Percentiles rank a stretch among this genome's conserved stretches.
Conservation (phyloP, 1,140 invertebrate genomes). For the Stegodyphus dumicola region DNA sequence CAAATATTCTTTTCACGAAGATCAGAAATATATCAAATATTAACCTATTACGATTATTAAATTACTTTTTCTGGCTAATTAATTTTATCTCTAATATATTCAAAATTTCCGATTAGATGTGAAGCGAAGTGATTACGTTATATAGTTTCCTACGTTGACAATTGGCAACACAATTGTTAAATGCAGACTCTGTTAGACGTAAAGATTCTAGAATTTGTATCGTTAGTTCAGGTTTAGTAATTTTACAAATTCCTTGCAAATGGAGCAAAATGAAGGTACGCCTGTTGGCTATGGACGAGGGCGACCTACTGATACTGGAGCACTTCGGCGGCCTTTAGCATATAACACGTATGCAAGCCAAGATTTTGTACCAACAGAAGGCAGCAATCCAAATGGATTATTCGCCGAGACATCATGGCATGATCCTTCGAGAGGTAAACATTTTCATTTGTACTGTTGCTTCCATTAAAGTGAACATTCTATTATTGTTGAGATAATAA, state of each 20-base stretch:
- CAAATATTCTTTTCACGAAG: too few species aligned
- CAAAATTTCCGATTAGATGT: not conserved
- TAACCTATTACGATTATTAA: too few species aligned
- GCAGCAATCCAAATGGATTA: conserved; percentile 52
- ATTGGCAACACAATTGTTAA: conserved; percentile 51
- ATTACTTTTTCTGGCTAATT: too few species aligned
- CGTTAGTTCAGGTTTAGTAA: conserved; percentile 20
- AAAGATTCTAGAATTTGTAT: conserved; percentile 38
- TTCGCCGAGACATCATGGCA: conserved; percentile 43
- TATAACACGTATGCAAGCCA: conserved; percentile 55
- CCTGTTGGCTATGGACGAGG: conserved; percentile 48
- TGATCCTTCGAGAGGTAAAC: conserved; percentile 29
- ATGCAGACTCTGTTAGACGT: conserved; percentile 51
- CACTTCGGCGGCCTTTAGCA: conserved; percentile 41
- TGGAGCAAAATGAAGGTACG: conserved; percentile 55
- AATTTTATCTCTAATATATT: not conserved
- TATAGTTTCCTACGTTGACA: conserved; percentile 11
- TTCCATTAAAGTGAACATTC: too few species aligned
- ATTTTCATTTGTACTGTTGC: not conserved
- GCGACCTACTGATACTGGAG: conserved; percentile 16
- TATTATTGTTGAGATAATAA: too few species aligned
- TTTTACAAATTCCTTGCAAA: conserved; percentile 31
- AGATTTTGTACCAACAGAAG: conserved; percentile 58
- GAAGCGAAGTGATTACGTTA: conserved; percentile 25
- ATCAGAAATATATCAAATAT: too few species aligned